These are phyloP conservation scores for Intellagama lesueurii DNA, from an alignment of 2,797 vertebrate species.

Conservation along the genomic window DNA sequence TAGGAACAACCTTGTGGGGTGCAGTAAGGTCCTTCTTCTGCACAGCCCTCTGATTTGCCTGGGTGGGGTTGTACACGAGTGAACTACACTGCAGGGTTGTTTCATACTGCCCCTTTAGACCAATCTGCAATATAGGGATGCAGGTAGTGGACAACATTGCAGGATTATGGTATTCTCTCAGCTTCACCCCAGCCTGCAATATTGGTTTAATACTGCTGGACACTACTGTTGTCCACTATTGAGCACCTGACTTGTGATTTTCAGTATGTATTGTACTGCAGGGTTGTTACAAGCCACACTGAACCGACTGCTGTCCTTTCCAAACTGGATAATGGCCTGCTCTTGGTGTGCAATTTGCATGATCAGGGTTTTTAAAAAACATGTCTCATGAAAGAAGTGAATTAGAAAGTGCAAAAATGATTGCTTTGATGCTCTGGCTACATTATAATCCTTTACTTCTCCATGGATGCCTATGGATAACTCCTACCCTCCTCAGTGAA, in stretches of 20 bases:
- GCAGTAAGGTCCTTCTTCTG: not conserved
- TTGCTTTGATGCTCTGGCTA: not conserved
- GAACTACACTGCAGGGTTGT: not conserved
- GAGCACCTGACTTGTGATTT: not conserved
- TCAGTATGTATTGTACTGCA: not conserved
- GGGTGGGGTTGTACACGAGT: not conserved
- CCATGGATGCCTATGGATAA: not conserved
- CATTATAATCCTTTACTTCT: not conserved
- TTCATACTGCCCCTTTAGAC: no score
- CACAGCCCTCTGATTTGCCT: not conserved
- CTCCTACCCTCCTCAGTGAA: not conserved
- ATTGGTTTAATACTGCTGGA: not conserved
- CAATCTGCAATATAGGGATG: not conserved
- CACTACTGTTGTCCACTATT: not conserved
- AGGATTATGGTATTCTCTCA: not conserved
- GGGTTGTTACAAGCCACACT: not conserved
- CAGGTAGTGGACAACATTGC: not conserved
- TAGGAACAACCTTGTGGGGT: not conserved
- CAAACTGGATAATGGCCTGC: not conserved
- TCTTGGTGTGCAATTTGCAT: not conserved
- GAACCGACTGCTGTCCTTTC: not conserved
- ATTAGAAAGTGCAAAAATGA: no score
- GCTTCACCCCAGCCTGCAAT: not conserved
- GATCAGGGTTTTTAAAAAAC: not conserved
- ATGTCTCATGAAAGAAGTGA: not conserved